Base-by-base conservation (phyloP, 2,888 invertebrate species). In the Acrobasis suavella region DNA sequence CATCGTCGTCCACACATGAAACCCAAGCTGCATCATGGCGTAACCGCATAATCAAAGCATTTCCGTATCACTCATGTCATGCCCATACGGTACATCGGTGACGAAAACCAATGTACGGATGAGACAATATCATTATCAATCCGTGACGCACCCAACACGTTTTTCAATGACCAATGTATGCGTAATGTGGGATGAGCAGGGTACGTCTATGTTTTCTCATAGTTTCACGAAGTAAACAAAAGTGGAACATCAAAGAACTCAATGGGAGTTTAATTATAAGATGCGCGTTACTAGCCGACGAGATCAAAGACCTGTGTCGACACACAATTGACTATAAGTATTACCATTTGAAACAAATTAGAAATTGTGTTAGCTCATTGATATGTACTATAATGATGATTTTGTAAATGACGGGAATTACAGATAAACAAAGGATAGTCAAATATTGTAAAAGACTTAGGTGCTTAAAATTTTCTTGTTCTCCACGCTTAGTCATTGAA, bases 231-330 rank as follows among this genome's bases (percentile, higher is more conserved):
- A 67, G 80, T 80, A 82, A 85, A 85, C 80, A 78, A 78, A n/a
- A 73, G 70, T 71, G 74, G 77, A 78, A 80, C 70, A 75, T 73
- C 75, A 73, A 73, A 72, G 74, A 78, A 81, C 83, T 83, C 85
- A 87, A 87, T 84, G 82, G 77, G 77, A 79, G 80, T 80, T 83
- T 86, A 87, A 87, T 85, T 80, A 78, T 80, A 74, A 78, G 81
- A 76, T 77, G 78, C 72, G 77, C 81, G 80, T 82, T 82, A 81
- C 74, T 75, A 77, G 71, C 71, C 76, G 75, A 64, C 67, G 49
- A 55, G 55, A 54, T 55, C 55, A 55, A 62, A 50, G 62, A 49
- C 61, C 61, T 54, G 17, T 54, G 52, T 61, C 38, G 51, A 60
- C 51, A 60, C 50, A 38, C 49, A 51, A 56, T 60, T 60, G 38